Evolutionary conservation across 2,888 invertebrate genomes (phyloP), one percentile per base, ranked within the genome.

Genomic region (Rotaria macrura): DNA sequence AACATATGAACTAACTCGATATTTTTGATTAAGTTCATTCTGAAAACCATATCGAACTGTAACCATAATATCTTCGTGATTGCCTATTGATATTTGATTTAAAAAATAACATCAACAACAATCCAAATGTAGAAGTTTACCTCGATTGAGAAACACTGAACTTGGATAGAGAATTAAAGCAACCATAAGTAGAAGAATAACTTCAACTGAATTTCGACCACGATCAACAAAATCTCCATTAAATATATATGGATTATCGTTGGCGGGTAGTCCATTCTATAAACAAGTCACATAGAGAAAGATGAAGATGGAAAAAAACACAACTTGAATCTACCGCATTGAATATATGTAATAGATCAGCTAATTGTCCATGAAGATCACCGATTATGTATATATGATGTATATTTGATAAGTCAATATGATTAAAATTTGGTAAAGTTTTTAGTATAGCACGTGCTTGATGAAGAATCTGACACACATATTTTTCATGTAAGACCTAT

Each of bases 141-240:
- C 96, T 84, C 96, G 92, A 91, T 96, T 96, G 87, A 96, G 92
- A 91, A 94, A 95, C 83, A 96, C 95, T 54, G 94, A 94, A 86
- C 94, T 94, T 0, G 95, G 95, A 91, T 94, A 94, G 29, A 94
- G 93, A 87, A 95, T 91, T 90, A 95, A 93, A 89, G 94, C 94
- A n/a, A 94, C 92, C 86, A 96, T 92, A 72, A 96, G 92, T 79
- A 95, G 91, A 12, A 95, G 91, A 85, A 95, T 92, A 55, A 96
- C 95, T 91, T 96, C 96, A 84, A 96, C 92, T 0, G 96, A 94
- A 90, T 95, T 94, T 89, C 94, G 94, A 84, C 96, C 96, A 87
- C 96, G 93, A 91, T 96, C 96, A 87, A 96, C 96, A 91, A 96
- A 96, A 91, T 96, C 96, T 1, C 96, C 96, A 91, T 96, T 96